Conservation (phyloP, 1,140 invertebrate genomes). For the Hydropsyche tenuis region DNA sequence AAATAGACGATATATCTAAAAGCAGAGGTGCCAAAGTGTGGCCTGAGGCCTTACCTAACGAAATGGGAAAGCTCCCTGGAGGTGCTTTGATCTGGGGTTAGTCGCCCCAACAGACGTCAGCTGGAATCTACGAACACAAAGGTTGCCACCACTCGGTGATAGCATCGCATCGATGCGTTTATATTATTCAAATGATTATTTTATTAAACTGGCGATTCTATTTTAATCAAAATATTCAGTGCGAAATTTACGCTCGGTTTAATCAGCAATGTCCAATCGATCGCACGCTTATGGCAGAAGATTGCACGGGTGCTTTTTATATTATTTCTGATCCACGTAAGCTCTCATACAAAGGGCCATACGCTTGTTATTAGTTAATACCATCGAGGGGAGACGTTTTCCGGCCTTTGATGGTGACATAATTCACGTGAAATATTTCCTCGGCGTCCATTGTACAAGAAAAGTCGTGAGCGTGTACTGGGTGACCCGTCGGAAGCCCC, state of each 20-base stretch:
- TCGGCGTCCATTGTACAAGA: slow-evolving; percentile 37
- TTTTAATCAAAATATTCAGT: too few species aligned
- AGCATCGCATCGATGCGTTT: not conserved
- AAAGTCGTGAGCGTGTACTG: slow-evolving; percentile 10
- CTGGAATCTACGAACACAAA: slow-evolving; percentile 16
- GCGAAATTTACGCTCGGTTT: too few species aligned
- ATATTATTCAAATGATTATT: too few species aligned
- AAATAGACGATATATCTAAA: not conserved
- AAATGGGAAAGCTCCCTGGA: slow-evolving; percentile 20
- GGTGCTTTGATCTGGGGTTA: slow-evolving; percentile 32
- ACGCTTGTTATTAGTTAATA: slow-evolving; percentile 6
- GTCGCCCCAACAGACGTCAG: slow-evolving; percentile 21
- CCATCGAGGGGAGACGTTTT: slow-evolving; percentile 5
- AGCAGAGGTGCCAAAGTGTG: slow-evolving; percentile 20
- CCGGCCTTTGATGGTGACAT: slow-evolving; percentile 34
- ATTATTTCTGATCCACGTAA: not conserved
- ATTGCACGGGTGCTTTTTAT: not conserved
- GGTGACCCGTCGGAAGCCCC: slow-evolving; percentile 29
- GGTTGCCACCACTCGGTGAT: not conserved
- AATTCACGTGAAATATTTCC: slow-evolving; percentile 43
- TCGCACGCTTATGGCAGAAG: too few species aligned
- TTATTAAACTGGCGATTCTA: too few species aligned
- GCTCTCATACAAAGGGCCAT: not conserved
- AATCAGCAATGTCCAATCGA: too few species aligned
- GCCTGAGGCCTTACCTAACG: slow-evolving; percentile 8